phyloP scores from a whole-genome alignment of 2,113 vertebrate species.

The Australoheros scitulus region DNA sequence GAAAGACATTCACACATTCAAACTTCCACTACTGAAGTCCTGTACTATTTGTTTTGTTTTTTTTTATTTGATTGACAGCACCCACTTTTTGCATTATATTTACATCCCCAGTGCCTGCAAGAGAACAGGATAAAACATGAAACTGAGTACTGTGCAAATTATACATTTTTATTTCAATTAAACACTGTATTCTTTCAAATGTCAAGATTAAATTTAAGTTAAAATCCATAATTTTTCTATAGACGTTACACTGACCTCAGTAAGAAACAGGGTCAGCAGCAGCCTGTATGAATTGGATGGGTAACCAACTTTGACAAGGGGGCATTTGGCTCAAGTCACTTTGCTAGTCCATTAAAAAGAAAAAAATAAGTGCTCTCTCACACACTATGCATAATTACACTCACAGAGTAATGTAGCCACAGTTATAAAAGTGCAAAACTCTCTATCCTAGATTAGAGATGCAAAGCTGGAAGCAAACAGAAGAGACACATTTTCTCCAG shows the following conservation, averaged over 20 bases:
- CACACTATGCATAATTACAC: too few relatives aligned
- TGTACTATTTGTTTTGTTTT: accelerated
- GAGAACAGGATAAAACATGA: background rate
- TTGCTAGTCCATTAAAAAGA: too few relatives aligned
- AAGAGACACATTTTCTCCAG: too few relatives aligned
- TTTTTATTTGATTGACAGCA: background rate
- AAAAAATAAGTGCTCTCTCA: too few relatives aligned
- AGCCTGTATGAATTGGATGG: background rate
- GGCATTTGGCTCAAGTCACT: background rate
- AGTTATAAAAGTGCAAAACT: too few relatives aligned
- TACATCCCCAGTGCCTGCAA: background rate
- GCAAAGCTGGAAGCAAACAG: too few relatives aligned
- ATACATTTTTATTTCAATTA: background rate
- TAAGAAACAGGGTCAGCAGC: accelerated
- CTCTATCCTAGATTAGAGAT: too few relatives aligned
- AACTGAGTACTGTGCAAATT: background rate
- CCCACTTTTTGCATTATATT: background rate
- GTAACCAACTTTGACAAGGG: background rate
- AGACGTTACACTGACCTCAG: background rate
- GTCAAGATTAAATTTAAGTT: background rate
- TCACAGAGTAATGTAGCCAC: too few relatives aligned
- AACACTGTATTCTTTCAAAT: background rate
- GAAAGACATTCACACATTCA: too few relatives aligned
- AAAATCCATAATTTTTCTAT: background rate
- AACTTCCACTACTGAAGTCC: too few relatives aligned